Base-by-base conservation (phyloP, 2,113 vertebrate genomes). In the Mixornis gularis region DNA sequence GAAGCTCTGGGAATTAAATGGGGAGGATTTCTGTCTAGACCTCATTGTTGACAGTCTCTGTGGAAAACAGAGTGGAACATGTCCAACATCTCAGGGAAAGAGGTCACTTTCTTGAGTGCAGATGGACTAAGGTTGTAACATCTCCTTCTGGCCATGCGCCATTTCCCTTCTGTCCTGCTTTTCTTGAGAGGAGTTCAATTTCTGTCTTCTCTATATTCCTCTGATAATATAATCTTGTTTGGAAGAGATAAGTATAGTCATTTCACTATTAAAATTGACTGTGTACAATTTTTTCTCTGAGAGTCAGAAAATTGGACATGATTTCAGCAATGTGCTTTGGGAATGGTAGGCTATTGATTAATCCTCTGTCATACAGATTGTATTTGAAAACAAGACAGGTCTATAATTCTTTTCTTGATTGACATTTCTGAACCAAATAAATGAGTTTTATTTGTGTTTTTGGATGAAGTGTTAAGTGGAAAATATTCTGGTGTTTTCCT, bases 261-360 rank as follows among this genome's bases (percentile, higher is more conserved):
- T 95, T 93, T 94, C 89, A 85, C 70, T 94, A 96, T 94, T 94
- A 89, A 93, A 96, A 82, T 79, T 65, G 80, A 94, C 85, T 59
- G 34, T 30, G 51, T 79, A 58, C 3, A 1, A 12, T 72, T 52
- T 82, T 91, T 66, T 83, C 62, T 68, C 80, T 64, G 62, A 80
- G 81, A 90, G 89, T 55, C 66, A 43, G 78, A 94, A 91, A 95
- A 95, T 92, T 92, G 89, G 86, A 87, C 46, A 36, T 72, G 86
- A 94, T 94, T 94, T 90, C 92, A 93, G 70, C 73, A 79, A 30
- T 66, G 91, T 79, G 77, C 84, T 95, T 89, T 94, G 89, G 87
- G 96, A 94, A 91, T 87, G 87, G 90, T 71, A 68, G 79, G 41
- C 63, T 94, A 95, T 95, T 87, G 92, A 95, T 95, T 94, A 93